Evolutionary conservation across 2,113 vertebrate species (phyloP), one percentile per base, ranked within the genome.

Genomic region (Circaetus cinerascens): DNA sequence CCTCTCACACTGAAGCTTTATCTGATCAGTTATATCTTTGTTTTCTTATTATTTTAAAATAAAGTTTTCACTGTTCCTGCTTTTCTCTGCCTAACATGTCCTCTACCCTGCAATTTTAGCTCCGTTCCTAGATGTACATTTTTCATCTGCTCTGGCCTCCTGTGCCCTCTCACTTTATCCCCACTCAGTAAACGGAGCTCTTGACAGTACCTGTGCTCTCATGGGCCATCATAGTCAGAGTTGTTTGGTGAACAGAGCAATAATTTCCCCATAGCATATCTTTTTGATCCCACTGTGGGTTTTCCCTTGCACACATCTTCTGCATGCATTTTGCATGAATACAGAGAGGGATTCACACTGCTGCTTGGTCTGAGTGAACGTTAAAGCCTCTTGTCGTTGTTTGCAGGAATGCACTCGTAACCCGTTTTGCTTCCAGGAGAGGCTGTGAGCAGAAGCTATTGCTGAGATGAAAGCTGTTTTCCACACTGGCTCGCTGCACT

Each of bases 1-100:
- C 94, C 56, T 91, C 17, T 74, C 75, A 77, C 63, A 63, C 36
- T 7, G 3, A 93, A 67, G 25, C 36, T 92, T 87, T 91, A 89
- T 68, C 91, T 87, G 89, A 89, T 68, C 68, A 25, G 7, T 69
- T 76, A 1, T 5, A 32, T 67, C 68, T 96, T 91, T 40, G 64
- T 43, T 78, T 96, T 94, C 46, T 68, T 53, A 3, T n/a, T 78
- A 86, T 86, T 93, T 95, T 29, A 10, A 73, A 48, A 78, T 46
- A 63, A 72, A 89, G 51, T 87, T 85, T 84, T 64, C 78, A 8
- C 8, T 6, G 46, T 91, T 87, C 43, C 91, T 75, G 78, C 56
- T 86, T 88, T 84, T 60, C 40, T 34, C 50, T 67, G 63, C 55
- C 69, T 63, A 57, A 10, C 9, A 3, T 13, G 15, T 46, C 22